phyloP scores from a whole-genome alignment of 2,888 invertebrate species.

The Diaperis boleti region DNA sequence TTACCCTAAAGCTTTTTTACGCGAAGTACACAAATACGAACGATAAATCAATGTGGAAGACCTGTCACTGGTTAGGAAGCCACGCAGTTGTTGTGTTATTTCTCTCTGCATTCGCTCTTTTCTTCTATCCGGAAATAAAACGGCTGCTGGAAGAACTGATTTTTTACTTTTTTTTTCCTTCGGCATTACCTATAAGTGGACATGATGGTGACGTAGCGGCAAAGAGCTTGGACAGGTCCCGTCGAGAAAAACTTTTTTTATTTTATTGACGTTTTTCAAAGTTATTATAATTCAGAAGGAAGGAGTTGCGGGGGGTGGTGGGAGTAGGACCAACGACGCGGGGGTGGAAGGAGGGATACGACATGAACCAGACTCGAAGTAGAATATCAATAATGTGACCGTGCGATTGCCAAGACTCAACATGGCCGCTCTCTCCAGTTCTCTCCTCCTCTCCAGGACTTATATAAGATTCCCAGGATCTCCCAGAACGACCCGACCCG shows the following conservation, averaged over 20 bases:
- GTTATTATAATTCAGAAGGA: constrained; percentile 55
- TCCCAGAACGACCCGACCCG: constrained; percentile 47
- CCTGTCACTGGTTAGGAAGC: constrained; percentile 61
- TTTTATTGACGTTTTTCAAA: constrained; percentile 55
- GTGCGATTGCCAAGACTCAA: constrained; percentile 64
- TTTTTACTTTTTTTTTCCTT: constrained; percentile 1
- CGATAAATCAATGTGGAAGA: constrained; percentile 66
- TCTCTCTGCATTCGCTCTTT: constrained; percentile 37
- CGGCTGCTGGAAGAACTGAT: not conserved
- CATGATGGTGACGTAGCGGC: not conserved
- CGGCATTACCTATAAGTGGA: constrained; percentile 4
- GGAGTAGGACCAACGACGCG: constrained; percentile 40
- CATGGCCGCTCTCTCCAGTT: constrained; percentile 56
- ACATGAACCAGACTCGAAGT: constrained; percentile 65
- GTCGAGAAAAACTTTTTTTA: constrained; percentile 27
- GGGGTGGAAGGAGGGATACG: constrained; percentile 54
- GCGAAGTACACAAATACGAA: constrained; percentile 65
- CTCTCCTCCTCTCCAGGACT: constrained; percentile 46
- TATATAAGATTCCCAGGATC: constrained; percentile 52
- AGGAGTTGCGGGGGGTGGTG: constrained; percentile 45
- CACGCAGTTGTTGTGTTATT: constrained; percentile 53
- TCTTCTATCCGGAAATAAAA: constrained; percentile 27
- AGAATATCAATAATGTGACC: constrained; percentile 67
- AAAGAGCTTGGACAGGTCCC: not conserved
- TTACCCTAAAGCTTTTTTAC: constrained; percentile 60